Evolutionary conservation across 2,113 vertebrate genomes (phyloP), one percentile per base, ranked within the genome.

Genomic region (Centropus bengalensis): DNA sequence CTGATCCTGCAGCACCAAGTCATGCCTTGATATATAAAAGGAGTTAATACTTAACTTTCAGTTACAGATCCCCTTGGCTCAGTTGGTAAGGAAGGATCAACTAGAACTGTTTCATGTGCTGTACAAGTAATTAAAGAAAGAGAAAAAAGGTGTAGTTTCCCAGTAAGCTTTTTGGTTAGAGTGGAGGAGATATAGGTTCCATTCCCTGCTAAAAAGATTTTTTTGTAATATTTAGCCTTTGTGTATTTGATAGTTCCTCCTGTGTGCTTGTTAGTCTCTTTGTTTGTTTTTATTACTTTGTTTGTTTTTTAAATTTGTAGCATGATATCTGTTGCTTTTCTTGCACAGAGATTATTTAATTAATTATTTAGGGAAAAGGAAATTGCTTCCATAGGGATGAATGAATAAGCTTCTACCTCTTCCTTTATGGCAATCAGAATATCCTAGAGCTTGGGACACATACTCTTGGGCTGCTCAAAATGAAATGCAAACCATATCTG

Each of bases 51-150:
- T 63, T 21, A 49, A 6, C 54, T 68, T 47, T 76, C 27, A 49
- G 6, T 14, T 44, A 58, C 9, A 30, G 12, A 58, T 8, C 6
- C 8, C 21, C 7, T 49, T 68, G 33, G 2, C 8, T 76, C 30
- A 55, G 11, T 58, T 67, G 16, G 8, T 79, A 67, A 54, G 13
- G 42, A 86, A 82, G 47, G 21, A 82, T 36, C 17, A 77, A 28
- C 14, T 62, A 28, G 8, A 75, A 47, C 0, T 55, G 8, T 28
- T 76, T 54, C 0, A 1, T 2, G 0, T 70, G 82, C 71, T 26
- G 9, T 19, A 51, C 23, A 89, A 73, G 6, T 51, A 10, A 33
- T 22, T 63, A 68, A 63, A 76, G n/a, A 10, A 6, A 63, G 32
- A 51, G 20, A 16, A 73, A 67, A 24, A 47, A 12, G 45, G 1